Evolutionary conservation across 2,113 vertebrate genomes (phyloP), one percentile per base, ranked within the genome.

Genomic region (Ceyx cyanopectus): DNA sequence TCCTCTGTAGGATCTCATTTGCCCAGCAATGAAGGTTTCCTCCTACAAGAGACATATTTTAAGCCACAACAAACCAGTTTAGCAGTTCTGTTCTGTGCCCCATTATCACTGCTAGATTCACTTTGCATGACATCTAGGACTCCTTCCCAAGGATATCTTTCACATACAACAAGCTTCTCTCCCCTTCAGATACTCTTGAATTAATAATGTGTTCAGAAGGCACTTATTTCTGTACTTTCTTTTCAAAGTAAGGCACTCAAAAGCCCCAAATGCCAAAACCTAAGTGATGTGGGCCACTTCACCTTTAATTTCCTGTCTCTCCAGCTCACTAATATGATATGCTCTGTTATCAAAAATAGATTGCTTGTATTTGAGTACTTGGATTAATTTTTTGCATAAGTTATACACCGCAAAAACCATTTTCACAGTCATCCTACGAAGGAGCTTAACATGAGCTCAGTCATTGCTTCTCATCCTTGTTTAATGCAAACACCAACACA

Each of bases 81-180:
- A 58, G 57, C 87, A 63, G 65, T 89, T 60, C 57, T 67, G 10
- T 27, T 66, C 34, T 56, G 56, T 40, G 92, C 53, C 73, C 30
- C 29, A 13, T 53, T 34, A 2, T 46, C 86, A 50, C 83, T 92
- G 73, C 72, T 74, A 81, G 62, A 63, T 66, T 79, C 27, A 29
- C 41, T 85, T 85, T 85, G 50, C 51, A 45, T 76, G 69, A 41
- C 24, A 56, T 26, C 60, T 73, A 73, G n/a, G 62, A 8, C 45
- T 21, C 14, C 17, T 65, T 95, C 92, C 79, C 85, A 83, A 82
- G 67, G 85, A 60, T 63, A 10, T 69, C 69, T 91, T 85, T 83
- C 46, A 21, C 6, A n/a, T 9, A n/a, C 23, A 60, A 43, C 29
- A 58, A 81, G 27, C 18, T 54, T 58, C 37, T 66, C 18, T 41